Evolutionary conservation across 2,797 vertebrate species (phyloP).

Genomic region (Ctenochaetus hawaiiensis): DNA sequence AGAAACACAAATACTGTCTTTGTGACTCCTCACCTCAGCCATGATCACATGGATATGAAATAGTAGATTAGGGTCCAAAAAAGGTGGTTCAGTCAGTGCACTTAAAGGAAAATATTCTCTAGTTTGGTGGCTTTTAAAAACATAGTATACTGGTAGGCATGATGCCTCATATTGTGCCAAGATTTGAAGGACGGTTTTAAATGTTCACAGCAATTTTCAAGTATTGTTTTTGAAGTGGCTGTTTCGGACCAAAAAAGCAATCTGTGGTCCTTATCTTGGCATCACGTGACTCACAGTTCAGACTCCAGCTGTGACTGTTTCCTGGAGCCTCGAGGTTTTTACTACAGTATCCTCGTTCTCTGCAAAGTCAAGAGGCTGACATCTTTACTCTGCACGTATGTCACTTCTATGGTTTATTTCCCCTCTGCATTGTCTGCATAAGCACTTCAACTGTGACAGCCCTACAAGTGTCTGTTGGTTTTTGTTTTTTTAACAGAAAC

Average conservation of each 20-base stretch:
- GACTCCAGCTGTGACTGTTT: not conserved
- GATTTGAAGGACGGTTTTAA: too few species aligned
- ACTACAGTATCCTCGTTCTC: too few species aligned
- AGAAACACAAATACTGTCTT: not conserved
- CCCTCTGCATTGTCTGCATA: constrained; percentile 5
- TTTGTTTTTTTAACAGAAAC: constrained; percentile 6
- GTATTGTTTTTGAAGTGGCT: too few species aligned
- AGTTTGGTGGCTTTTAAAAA: not conserved
- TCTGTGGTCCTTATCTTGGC: too few species aligned
- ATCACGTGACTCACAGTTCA: too few species aligned
- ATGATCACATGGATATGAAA: not conserved
- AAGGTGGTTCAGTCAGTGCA: not conserved
- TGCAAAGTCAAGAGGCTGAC: not conserved
- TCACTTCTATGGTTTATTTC: constrained; percentile 1
- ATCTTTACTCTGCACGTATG: constrained; percentile 27
- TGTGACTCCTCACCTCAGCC: not conserved
- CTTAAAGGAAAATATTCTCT: not conserved
- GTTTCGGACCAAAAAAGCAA: too few species aligned
- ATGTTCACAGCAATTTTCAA: too few species aligned
- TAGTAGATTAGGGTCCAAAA: not conserved
- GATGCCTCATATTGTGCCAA: not conserved
- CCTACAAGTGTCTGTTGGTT: constrained; percentile 13
- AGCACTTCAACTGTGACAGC: constrained; percentile 17
- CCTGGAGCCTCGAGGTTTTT: too few species aligned
- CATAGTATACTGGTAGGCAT: not conserved